Base-by-base conservation (phyloP, 2,113 vertebrate species). In the Vicugna pacos region DNA sequence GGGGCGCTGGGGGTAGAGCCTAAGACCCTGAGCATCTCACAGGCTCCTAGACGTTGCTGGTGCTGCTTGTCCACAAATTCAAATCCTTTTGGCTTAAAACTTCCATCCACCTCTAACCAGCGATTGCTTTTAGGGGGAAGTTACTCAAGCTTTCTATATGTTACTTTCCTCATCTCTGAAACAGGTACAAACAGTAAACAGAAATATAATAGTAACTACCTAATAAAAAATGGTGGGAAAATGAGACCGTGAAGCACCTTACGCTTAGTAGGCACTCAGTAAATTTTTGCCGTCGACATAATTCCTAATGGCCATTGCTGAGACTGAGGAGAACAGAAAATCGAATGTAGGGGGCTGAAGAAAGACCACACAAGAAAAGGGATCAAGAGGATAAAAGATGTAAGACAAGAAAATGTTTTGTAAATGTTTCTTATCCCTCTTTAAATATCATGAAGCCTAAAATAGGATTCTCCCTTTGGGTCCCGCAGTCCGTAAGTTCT, bases 371-470 rank as follows among this genome's bases (percentile, higher is more conserved):
- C 0, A 82, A 38, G 84, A 38, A 65, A 85, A 46, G 12, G 12
- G 42, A 77, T 72, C 35, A 52, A n/a, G 38, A 50, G 56, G 91
- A 69, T 35, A 22, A 75, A 83, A 85, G 38, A 20, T 24, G 2
- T 35, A 26, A 82, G 48, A 60, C 77, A 28, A 94, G 52, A 56
- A 89, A 81, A 80, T 24, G 48, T 70, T 89, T 83, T 81, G 17
- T 42, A 38, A 92, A 24, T 77, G 10, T 80, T 83, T 88, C 64
- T 67, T 38, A 26, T 50, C 65, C n/a, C 24, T 58, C 89, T 75
- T 50, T 50, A 79, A 86, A 87, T n/a, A 75, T 80, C 88, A 56
- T 70, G 52, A 86, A 95, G 52, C 46, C 79, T 91, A 85, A 89
- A 86, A 91, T 42, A 73, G 65, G 48, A 69, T 89, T 89, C 64